Percentiles rank a stretch among this genome's conserved stretches.
Conservation (phyloP, 1,140 invertebrate genomes). For the Platyscapa corneri region DNA sequence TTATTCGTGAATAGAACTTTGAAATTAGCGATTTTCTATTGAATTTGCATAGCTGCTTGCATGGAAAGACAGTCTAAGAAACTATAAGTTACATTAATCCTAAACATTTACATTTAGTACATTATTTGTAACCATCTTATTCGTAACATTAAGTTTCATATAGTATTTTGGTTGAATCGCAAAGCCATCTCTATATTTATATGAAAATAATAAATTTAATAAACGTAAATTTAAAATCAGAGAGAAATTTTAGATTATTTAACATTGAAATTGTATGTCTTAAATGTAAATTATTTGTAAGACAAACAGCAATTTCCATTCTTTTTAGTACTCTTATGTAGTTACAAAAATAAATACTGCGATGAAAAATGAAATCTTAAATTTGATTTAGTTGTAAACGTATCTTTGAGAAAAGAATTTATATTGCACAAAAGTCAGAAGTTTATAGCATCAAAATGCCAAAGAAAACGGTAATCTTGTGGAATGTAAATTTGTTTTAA, state of each 20-base stretch:
- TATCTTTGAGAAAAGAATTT: too few species aligned
- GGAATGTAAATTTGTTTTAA: too few species aligned
- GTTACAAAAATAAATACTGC: too few species aligned
- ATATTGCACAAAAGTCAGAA: too few species aligned
- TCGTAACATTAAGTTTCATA: not conserved
- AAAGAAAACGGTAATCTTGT: too few species aligned
- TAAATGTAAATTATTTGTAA: too few species aligned
- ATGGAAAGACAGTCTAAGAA: not conserved
- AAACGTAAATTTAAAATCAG: not conserved
- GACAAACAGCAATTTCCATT: too few species aligned
- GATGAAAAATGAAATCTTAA: too few species aligned
- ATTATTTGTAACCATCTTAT: not conserved
- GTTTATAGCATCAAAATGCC: too few species aligned
- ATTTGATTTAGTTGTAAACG: too few species aligned
- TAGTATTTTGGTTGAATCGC: not conserved
- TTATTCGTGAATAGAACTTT: not conserved
- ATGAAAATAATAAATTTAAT: not conserved
- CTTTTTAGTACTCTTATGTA: too few species aligned
- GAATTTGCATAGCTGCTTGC: constrained; percentile 21
- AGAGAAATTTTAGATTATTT: not conserved
- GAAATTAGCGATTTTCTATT: not conserved
- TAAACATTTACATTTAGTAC: not conserved
- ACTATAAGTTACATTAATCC: constrained; percentile 13
- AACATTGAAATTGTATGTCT: too few species aligned
- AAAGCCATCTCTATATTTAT: not conserved